These are phyloP conservation scores for Urocolius indicus DNA, from an alignment of 2,113 vertebrate species.

Conservation along the genomic window DNA sequence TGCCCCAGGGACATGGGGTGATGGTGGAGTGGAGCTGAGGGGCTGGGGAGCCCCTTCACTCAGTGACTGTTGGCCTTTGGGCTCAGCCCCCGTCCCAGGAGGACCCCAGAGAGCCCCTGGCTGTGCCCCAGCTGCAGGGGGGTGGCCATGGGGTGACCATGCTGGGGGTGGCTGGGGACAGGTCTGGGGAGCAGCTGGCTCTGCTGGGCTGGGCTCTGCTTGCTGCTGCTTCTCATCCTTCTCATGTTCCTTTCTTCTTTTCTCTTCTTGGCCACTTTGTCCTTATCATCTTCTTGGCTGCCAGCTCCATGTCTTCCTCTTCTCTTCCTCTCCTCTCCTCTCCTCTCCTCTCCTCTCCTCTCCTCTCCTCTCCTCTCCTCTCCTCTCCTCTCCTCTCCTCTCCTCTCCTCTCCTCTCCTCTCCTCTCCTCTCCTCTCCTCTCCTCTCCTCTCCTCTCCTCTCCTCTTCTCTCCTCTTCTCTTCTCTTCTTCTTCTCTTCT, in stretches of 20 bases:
- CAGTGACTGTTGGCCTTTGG: accelerated
- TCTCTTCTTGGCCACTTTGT: no score
- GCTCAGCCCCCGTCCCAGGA: no score
- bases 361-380: not conserved
- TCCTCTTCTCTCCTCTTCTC: no score
- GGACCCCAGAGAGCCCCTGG: accelerated
- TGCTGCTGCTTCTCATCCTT: not conserved
- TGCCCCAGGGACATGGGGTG: not conserved
- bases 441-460: no score
- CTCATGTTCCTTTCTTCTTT: not conserved
- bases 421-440: not conserved
- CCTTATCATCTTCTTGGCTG: no score
- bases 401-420: no score
- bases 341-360: no score
- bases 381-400: no score
- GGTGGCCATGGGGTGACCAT: accelerated
- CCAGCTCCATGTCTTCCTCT: not conserved
- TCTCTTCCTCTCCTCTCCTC: not conserved
- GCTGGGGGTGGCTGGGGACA: not conserved
- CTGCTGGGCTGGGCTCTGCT: not conserved
- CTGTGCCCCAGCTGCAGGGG: accelerated
- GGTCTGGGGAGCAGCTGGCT: not conserved
- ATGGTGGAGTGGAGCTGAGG: no score
- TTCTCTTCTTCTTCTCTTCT: not conserved
- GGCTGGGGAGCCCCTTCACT: accelerated